Conservation (phyloP, 2,113 vertebrate genomes). For the Typhlomys cinereus region DNA sequence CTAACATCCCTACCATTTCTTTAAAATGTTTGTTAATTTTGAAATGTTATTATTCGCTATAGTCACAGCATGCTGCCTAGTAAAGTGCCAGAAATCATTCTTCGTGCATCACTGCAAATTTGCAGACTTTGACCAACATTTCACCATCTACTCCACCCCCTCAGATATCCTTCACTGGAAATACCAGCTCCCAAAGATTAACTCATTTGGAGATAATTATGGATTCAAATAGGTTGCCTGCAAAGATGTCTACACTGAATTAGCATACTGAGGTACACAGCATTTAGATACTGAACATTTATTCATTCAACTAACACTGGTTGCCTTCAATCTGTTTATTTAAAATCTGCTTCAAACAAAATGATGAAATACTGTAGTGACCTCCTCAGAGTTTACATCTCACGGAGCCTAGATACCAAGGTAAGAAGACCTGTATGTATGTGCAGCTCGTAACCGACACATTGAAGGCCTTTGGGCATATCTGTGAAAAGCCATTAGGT, state of each 20-base stretch:
- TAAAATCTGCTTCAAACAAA: neutral
- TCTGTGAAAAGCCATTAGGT: too few species aligned
- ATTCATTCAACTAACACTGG: neutral
- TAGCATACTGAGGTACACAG: neutral
- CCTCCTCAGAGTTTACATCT: neutral
- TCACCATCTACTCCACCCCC: too few species aligned
- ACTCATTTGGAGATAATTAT: too few species aligned
- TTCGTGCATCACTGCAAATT: neutral
- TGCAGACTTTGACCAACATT: neutral
- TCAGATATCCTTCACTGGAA: neutral
- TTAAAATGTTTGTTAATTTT: neutral
- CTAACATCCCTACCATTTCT: neutral
- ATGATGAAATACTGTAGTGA: neutral
- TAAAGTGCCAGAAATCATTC: too few species aligned
- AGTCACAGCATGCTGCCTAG: neutral
- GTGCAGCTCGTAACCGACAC: too few species aligned
- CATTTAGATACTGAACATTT: neutral
- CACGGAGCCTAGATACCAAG: neutral
- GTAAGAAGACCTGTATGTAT: too few species aligned
- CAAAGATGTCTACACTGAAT: neutral
- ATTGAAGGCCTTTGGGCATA: too few species aligned
- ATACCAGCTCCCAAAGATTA: neutral
- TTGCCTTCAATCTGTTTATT: neutral
- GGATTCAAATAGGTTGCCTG: too few species aligned
- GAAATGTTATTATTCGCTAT: too few species aligned